Evolutionary conservation across 2,797 vertebrate genomes (phyloP).

Genomic region (Malurus leucopterus): DNA sequence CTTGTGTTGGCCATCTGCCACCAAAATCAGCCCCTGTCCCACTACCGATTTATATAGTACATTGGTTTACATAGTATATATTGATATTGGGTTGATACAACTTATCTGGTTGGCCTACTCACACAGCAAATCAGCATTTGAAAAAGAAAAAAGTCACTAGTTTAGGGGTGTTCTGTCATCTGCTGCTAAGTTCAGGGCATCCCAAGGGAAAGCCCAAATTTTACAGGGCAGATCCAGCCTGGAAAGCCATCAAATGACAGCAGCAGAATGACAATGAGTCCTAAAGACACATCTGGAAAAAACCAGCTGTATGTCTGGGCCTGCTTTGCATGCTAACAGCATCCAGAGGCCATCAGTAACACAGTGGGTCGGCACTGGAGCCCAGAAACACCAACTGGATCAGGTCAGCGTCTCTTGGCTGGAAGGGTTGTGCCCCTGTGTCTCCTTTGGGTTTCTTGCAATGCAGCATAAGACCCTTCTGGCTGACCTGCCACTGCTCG

Average conservation of each 20-base stretch:
- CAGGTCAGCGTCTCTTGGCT: neutral
- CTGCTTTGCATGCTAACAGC: neutral
- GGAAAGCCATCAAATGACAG: neutral
- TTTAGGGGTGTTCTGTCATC: neutral
- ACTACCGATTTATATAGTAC: neutral
- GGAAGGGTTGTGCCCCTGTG: neutral
- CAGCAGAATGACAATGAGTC: neutral
- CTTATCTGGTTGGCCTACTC: neutral
- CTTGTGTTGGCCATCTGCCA: neutral
- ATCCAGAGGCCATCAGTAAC: neutral
- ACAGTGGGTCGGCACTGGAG: neutral
- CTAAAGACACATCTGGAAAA: neutral
- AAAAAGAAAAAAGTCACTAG: neutral
- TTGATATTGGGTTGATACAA: neutral
- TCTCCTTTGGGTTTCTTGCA: neutral
- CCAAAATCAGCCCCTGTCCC: neutral
- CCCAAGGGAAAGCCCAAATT: neutral
- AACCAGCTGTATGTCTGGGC: neutral
- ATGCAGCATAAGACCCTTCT: neutral
- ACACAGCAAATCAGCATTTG: neutral
- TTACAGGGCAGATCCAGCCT: neutral
- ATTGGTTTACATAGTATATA: neutral
- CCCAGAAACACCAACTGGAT: neutral
- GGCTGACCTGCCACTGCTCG: accelerated
- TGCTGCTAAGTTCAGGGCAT: neutral